These are phyloP conservation scores for Cyprinella venusta DNA, from an alignment of 2,797 vertebrate genomes.

Conservation along the genomic window DNA sequence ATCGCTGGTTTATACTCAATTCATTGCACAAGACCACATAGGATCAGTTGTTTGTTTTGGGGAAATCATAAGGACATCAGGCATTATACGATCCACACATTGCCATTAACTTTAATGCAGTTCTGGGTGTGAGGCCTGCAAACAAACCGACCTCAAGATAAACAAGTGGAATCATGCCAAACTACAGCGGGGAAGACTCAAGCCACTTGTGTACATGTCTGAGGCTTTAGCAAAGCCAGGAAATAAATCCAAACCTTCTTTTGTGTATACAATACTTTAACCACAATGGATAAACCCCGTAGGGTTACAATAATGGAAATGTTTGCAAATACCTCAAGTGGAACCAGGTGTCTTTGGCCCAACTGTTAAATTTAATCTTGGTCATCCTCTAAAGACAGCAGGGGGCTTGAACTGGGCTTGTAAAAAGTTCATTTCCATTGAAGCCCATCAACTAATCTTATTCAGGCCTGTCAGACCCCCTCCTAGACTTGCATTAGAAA, in stretches of 20 bases:
- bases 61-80: neutral
- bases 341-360: constrained; percentile 52
- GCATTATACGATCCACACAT: constrained; percentile 22
- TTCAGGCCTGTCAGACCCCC: constrained; percentile 57
- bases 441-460: constrained; percentile 62
- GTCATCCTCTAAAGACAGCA: constrained; percentile 59
- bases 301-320: constrained; percentile 29
- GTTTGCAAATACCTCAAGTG: constrained; percentile 49
- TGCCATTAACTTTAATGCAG: constrained; percentile 14
- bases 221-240: constrained; percentile 31
- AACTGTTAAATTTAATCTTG: constrained; percentile 50
- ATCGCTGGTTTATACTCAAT: neutral
- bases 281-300: constrained; percentile 5
- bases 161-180: constrained; percentile 22
- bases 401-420: constrained; percentile 59
- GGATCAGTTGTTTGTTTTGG: neutral
- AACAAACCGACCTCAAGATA: constrained; percentile 39
- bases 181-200: neutral
- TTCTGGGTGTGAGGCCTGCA: constrained; percentile 8
- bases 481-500: constrained; percentile 55
- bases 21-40: neutral
- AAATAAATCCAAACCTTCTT: constrained; percentile 35
- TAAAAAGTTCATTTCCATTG: constrained; percentile 71
- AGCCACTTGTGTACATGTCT: constrained; percentile 26
- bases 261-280: constrained; percentile 35